These are phyloP conservation scores for Drosophila longiperda DNA, from an alignment of 2,888 invertebrate genomes.

Conservation along the genomic window DNA sequence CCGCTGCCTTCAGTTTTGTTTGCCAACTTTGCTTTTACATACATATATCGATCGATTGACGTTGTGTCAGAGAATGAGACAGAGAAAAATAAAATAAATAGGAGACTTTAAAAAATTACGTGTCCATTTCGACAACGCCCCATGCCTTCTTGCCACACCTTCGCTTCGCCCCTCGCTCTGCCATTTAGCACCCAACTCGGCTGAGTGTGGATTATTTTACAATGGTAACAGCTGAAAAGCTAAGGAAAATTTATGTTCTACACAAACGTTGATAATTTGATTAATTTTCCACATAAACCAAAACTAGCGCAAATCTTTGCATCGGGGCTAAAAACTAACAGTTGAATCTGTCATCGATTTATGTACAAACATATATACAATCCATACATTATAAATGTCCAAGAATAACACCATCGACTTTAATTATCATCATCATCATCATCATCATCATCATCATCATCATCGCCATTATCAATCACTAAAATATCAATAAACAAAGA, in stretches of 20 bases:
- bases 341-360: constrained; percentile 12
- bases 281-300: constrained; percentile 53
- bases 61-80: constrained; percentile 31
- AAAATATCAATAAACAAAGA: background rate
- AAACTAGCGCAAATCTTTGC: constrained; percentile 6
- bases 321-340: constrained; percentile 24
- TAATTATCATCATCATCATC: background rate
- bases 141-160: background rate
- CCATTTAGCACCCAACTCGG: background rate
- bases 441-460: background rate
- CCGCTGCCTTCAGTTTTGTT: constrained; percentile 6
- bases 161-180: background rate
- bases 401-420: background rate
- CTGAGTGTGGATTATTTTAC: constrained; percentile 28
- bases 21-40: constrained; percentile 67
- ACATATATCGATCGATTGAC: constrained; percentile 75
- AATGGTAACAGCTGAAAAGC: constrained; percentile 24
- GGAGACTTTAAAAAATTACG: constrained; percentile 20
- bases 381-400: background rate
- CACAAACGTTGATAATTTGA: constrained; percentile 51
- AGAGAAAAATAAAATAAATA: constrained; percentile 8
- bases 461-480: background rate
- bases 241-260: constrained; percentile 21
- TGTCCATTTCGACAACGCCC: constrained; percentile 43
- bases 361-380: background rate